Percentiles rank a stretch among this genome's conserved stretches.
These are phyloP conservation scores for Falco rusticolus DNA, from an alignment of 2,797 vertebrate genomes.

Conservation along the genomic window DNA sequence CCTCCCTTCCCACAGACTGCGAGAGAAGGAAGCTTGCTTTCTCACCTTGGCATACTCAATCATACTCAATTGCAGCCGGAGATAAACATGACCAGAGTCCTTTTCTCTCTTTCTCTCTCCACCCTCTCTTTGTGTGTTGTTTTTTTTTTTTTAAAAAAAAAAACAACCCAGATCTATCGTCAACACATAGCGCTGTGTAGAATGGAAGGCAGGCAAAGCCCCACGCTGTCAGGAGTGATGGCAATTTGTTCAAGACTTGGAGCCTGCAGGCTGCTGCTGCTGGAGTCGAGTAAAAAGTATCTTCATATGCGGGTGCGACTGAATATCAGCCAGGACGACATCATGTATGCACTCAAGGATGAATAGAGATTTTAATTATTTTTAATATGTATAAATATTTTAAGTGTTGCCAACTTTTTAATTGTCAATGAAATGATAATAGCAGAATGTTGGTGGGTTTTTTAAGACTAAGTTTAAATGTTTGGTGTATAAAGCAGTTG, in stretches of 20 bases:
- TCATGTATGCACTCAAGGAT: slow-evolving; percentile 87
- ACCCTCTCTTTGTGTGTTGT: no score
- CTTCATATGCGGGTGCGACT: slow-evolving; percentile 88
- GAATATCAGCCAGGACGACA: slow-evolving; percentile 91
- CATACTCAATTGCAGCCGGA: background rate
- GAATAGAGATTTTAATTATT: slow-evolving; percentile 11
- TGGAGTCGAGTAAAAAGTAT: slow-evolving; percentile 86
- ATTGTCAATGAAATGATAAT: background rate
- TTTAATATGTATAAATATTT: slow-evolving; percentile 5
- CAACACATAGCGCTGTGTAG: slow-evolving; percentile 90
- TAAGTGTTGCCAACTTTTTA: slow-evolving; percentile 23
- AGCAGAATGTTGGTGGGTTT: background rate
- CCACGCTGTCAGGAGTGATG: slow-evolving; percentile 86
- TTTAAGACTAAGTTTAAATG: background rate
- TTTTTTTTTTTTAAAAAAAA: no score
- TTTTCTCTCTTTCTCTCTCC: background rate
- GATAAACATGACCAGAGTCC: background rate
- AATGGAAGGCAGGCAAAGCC: slow-evolving; percentile 86
- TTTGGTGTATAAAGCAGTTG: background rate
- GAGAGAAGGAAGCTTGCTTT: background rate
- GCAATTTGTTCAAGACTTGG: slow-evolving; percentile 86
- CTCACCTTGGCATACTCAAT: accelerated
- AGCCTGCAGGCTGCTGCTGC: slow-evolving; percentile 87
- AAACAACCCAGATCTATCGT: slow-evolving; percentile 82
- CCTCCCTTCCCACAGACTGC: background rate